Evolutionary conservation across 2,888 invertebrate genomes (phyloP), one percentile per base, ranked within the genome.

Genomic region (Aspidapion aeneum): DNA sequence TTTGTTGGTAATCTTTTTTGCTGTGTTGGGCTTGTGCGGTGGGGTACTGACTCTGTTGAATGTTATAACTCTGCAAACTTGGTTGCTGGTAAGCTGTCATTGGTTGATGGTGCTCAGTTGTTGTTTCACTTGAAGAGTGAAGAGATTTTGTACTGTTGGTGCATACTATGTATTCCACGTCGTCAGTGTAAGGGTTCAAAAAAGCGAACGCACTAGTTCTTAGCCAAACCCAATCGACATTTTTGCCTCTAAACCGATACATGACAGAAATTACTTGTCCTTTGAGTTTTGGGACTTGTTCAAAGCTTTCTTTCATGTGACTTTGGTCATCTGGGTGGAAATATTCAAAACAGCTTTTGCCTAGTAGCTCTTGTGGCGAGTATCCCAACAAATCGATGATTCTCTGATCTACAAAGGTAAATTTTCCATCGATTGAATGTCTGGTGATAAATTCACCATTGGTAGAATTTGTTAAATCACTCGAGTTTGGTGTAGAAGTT

Each of bases 151-250:
- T 87, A 63, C 93, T 91, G 79, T 98, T 97, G 63, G 97, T 98
- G 80, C 96, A 98, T 51, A 99, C 97, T 73, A 98, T 96, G 80
- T 98, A 99, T 80, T 99, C 98, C 60, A 98, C 94, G 70, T 97
- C 96, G 76, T 98, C 96, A 61, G 95, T 96, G 82, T 94, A 99
- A 0, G 98, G 98, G 82, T 99, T 99, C 72, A 96, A 85, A 80
- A 99, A 99, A 70, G 98, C 95, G 80, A 95, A 96, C 16, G 96
- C 95, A 63, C 95, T 95, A n/a, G 97, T 96, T 72, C 96, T 87
- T 69, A 98, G 83, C 94, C 96, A 96, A 61, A 96, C 88, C 89
- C 94, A 98, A 74, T 98, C 97, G 72, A 94, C 87, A 79, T 89
- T 94, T 81, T 97, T 97, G 69, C 94, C 93, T 71, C 95, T 89